A percentile compares a stretch with the other conserved stretches of the same genome.
Conservation (phyloP, 2,888 invertebrate genomes). For the Gortyna flavago region DNA sequence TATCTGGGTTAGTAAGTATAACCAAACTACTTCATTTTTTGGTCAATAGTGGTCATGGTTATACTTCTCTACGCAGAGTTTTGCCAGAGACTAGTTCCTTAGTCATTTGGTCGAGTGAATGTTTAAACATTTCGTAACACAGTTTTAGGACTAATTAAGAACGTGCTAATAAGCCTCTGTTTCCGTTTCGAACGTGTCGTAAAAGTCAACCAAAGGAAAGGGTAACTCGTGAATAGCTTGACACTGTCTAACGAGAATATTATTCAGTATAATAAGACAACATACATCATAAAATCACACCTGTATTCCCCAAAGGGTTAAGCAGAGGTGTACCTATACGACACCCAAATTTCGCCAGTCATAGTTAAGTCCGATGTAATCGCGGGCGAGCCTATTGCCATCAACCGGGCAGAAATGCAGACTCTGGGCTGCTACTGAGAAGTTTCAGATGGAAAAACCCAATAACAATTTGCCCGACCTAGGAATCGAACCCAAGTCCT, state of each 20-base stretch:
- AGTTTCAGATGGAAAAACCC: no score
- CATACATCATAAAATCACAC: not conserved
- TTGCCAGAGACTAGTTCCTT: not conserved
- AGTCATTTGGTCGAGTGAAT: not conserved
- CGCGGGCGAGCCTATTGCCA: not conserved
- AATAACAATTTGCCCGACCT: not conserved
- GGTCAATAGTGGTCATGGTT: not conserved
- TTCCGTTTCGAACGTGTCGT: slow-evolving; percentile 17
- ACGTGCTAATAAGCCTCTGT: slow-evolving; percentile 1
- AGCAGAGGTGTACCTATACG: not conserved
- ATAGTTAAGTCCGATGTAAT: not conserved
- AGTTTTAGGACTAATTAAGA: slow-evolving; percentile 8
- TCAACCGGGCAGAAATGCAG: not conserved
- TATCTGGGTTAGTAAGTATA: not conserved
- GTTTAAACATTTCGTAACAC: not conserved
- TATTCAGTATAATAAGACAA: not conserved
- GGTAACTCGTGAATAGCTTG: not conserved
- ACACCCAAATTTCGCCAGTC: no score
- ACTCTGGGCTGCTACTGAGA: not conserved
- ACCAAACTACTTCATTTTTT: not conserved
- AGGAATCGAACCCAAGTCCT: not conserved
- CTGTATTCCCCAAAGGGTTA: not conserved
- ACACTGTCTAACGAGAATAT: not conserved
- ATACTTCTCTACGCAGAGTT: not conserved
- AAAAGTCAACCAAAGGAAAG: slow-evolving; percentile 26